Percentiles rank a stretch among this genome's conserved stretches.
Conservation (phyloP, 2,113 vertebrate species). For the Gnathonemus longibarbis region DNA sequence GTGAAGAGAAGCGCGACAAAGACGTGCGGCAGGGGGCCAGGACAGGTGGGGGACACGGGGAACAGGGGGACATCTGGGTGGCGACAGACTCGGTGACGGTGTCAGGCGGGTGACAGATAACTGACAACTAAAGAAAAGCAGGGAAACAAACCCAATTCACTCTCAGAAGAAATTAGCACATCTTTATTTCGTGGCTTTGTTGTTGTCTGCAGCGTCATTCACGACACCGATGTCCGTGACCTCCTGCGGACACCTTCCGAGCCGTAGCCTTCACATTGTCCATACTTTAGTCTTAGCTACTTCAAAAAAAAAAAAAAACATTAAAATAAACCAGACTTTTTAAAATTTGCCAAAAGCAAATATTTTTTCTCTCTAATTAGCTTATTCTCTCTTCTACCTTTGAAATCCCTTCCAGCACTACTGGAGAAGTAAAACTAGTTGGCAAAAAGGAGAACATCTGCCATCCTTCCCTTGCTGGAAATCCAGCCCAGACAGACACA, state of each 20-base stretch:
- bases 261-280: background rate
- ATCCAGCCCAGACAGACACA: conserved; percentile 38
- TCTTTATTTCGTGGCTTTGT: conserved; percentile 40
- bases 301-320: conserved; percentile 35
- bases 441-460: conserved; percentile 39
- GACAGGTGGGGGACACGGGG: background rate
- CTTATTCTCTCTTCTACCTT: conserved; percentile 2
- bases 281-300: conserved; percentile 26
- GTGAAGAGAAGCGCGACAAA: background rate
- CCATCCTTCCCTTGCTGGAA: conserved; percentile 21
- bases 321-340: conserved; percentile 1
- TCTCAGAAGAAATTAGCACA: conserved; percentile 29
- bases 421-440: conserved; percentile 20
- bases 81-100: background rate
- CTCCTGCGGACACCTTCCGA: background rate
- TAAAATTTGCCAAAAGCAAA: background rate
- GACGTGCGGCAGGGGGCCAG: background rate
- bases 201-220: conserved; percentile 31
- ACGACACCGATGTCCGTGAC: conserved; percentile 30
- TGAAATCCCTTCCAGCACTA: conserved; percentile 18
- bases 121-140: background rate
- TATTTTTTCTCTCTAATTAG: background rate
- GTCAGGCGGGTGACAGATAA: background rate
- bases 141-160: conserved; percentile 29
- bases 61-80: background rate